A percentile compares a stretch with the other conserved stretches of the same genome.
phyloP scores from a whole-genome alignment of 2,888 invertebrate genomes.

The Metacarcinus magister region DNA sequence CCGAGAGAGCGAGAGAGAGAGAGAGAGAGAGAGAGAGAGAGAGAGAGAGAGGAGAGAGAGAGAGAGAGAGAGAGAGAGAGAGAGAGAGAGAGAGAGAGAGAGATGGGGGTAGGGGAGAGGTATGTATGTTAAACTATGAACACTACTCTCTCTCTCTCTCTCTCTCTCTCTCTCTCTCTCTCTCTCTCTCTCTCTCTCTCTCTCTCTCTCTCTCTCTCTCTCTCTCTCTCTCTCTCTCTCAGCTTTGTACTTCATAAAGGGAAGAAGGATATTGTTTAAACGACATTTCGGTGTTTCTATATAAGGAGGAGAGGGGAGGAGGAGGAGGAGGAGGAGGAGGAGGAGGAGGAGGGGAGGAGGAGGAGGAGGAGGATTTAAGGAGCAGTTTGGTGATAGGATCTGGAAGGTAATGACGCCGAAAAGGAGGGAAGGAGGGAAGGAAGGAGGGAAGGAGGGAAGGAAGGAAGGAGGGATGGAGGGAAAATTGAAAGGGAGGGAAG shows the following conservation, averaged over 20 bases:
- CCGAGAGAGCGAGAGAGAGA: no score
- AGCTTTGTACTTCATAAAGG: not conserved
- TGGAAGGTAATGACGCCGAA: not conserved
- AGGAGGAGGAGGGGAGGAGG: not conserved
- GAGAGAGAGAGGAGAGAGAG: no score
- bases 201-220: not conserved
- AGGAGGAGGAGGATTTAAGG: constrained; percentile 1
- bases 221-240: not conserved
- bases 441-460: not conserved
- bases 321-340: not conserved
- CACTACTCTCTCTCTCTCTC: not conserved
- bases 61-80: no score
- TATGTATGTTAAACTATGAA: no score
- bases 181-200: not conserved
- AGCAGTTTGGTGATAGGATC: not conserved
- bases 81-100: no score
- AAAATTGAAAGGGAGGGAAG: not conserved
- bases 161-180: not conserved
- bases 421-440: not conserved
- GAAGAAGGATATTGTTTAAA: not conserved
- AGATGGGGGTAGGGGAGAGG: no score
- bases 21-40: no score
- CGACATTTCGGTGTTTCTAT: not conserved
- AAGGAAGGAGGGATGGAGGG: not conserved
- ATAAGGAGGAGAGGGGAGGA: not conserved